phyloP scores from a whole-genome alignment of 1,140 invertebrate species.

The Zaprionus ornatus region DNA sequence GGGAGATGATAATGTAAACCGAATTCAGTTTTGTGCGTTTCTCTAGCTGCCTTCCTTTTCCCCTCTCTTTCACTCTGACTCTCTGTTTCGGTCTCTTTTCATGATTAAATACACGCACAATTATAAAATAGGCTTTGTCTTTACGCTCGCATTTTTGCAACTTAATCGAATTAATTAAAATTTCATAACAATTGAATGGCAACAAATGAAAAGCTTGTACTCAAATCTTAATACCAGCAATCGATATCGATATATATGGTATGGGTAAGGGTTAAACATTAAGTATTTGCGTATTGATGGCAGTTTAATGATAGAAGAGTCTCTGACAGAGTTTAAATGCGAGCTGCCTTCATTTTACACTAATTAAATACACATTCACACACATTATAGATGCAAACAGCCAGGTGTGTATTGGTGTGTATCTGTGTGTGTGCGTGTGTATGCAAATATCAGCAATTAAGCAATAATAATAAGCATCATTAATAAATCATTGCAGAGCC shows the following conservation, averaged over 20 bases:
- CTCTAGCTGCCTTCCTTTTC: not conserved
- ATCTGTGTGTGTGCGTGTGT: slow-evolving; percentile 29
- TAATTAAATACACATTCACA: slow-evolving; percentile 52
- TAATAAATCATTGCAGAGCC: slow-evolving; percentile 72
- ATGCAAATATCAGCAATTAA: slow-evolving; percentile 78
- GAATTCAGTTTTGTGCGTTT: not conserved
- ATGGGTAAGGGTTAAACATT: not conserved
- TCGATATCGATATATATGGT: not conserved
- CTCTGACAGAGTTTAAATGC: slow-evolving; percentile 24
- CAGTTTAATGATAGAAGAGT: slow-evolving; percentile 63
- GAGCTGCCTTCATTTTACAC: slow-evolving; percentile 56
- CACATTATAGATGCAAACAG: not conserved
- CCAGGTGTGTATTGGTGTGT: not conserved
- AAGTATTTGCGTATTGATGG: slow-evolving; percentile 49
- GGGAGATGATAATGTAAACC: not conserved
- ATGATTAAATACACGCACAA: not conserved
- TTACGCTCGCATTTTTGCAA: slow-evolving; percentile 41
- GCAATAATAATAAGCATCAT: slow-evolving; percentile 80
- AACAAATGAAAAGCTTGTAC: slow-evolving; percentile 21
- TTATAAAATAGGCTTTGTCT: slow-evolving; percentile 3
- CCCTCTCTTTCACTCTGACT: slow-evolving; percentile 1
- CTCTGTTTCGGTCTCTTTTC: not conserved
- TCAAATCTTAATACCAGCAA: slow-evolving; percentile 12
- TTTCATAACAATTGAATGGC: slow-evolving; percentile 57
- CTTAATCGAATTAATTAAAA: slow-evolving; percentile 79